Evolutionary conservation across 2,797 vertebrate genomes (phyloP), one percentile per base, ranked within the genome.

Genomic region (Taeniopygia guttata): DNA sequence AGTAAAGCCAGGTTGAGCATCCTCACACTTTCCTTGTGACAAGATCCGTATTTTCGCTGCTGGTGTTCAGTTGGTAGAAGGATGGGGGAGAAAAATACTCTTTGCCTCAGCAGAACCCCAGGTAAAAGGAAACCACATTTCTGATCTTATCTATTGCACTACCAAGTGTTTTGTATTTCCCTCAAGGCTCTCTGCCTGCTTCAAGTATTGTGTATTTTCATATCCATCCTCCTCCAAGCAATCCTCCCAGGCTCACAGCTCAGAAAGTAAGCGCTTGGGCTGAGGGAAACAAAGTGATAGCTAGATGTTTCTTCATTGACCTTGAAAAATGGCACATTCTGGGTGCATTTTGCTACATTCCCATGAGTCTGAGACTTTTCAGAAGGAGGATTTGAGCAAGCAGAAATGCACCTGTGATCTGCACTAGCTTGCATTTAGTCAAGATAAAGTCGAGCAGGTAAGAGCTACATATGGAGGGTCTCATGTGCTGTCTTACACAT

Each of bases 181-280:
- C 84, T 89, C 46, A 89, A 94, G 92, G 80, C 49, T 54, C 68
- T 77, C 62, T 87, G 48, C 49, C 54, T 84, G 51, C 76, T 89
- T 83, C 80, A 63, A 20, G 45, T 70, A 34, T 25, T 82, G 46
- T 85, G 38, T 86, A 54, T 78, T 92, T 79, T 89, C 82, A 79
- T 86, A 91, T 64, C 74, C 67, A 66, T 79, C 51, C 56, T 90
- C 74, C 93, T 95, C 79, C 72, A 86, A 94, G 84, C 76, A 90
- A 89, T 75, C 63, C 77, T 89, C 46, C 68, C 66, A 84, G 54
- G 43, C 40, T 90, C 54, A 43, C 46, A 66, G 62, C 16, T 92
- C 73, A 17, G 70, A 73, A 84, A 67, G 83, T 42, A 48, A 87
- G 56, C 0, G 1, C 45, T 72, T 51, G 46, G 82, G 46, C 74